Conservation (phyloP, 1,140 invertebrate species). For the Pseudomyrmex flavicornis region DNA sequence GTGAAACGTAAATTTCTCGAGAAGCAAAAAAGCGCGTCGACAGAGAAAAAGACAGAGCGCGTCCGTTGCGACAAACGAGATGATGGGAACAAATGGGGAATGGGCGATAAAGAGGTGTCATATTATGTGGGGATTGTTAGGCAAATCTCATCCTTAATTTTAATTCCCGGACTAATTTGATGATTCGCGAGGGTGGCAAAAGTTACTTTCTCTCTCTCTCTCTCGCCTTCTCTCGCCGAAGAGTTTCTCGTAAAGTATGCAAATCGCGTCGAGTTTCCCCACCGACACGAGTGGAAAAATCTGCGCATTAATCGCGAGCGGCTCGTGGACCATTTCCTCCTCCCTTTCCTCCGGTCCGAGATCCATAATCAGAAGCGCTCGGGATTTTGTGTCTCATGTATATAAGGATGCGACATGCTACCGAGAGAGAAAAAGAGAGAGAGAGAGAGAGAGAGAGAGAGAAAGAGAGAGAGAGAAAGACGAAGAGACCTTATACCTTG, state of each 20-base stretch:
- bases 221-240: not conserved
- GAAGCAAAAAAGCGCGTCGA: too few species aligned
- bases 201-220: too few species aligned
- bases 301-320: slow-evolving; percentile 37
- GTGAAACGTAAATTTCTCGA: not conserved
- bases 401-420: slow-evolving; percentile 44
- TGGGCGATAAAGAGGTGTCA: not conserved
- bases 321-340: not conserved
- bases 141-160: not conserved
- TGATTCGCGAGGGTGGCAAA: not conserved
- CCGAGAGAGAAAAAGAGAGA: slow-evolving; percentile 38
- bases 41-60: too few species aligned
- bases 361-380: slow-evolving; percentile 50
- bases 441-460: slow-evolving; percentile 44
- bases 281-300: slow-evolving; percentile 18
- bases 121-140: not conserved
- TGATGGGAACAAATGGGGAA: too few species aligned
- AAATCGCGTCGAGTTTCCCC: not conserved
- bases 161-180: not conserved
- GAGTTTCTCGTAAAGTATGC: slow-evolving; percentile 3
- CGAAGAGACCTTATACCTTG: slow-evolving; percentile 28
- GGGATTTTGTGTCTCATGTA: slow-evolving; percentile 53
- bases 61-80: too few species aligned
- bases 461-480: slow-evolving; percentile 41
- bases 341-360: not conserved